phyloP scores from a whole-genome alignment of 2,888 invertebrate genomes.

The Drosophila acutilabella region DNA sequence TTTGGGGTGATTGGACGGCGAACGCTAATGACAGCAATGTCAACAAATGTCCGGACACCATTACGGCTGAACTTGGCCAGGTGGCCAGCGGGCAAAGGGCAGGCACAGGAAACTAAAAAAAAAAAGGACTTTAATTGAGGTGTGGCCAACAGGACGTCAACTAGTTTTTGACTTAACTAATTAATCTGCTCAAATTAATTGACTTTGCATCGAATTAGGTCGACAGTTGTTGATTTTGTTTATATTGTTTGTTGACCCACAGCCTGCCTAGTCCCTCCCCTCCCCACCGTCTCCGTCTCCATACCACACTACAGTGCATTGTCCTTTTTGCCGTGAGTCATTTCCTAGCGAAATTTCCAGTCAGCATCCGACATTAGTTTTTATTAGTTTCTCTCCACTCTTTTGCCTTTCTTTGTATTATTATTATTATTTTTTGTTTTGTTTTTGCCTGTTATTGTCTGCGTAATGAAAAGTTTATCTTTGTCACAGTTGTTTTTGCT shows the following conservation, averaged over 20 bases:
- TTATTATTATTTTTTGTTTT: background rate
- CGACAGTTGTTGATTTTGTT: slow-evolving; percentile 59
- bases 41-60: slow-evolving; percentile 50
- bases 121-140: slow-evolving; percentile 51
- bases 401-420: background rate
- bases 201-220: slow-evolving; percentile 76
- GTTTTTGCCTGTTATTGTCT: slow-evolving; percentile 36
- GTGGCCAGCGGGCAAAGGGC: background rate
- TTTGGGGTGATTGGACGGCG: slow-evolving; percentile 60
- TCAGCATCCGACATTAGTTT: slow-evolving; percentile 64
- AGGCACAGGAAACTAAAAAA: slow-evolving; percentile 56
- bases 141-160: slow-evolving; percentile 64
- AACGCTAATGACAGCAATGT: slow-evolving; percentile 71
- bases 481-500: slow-evolving; percentile 60
- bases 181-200: slow-evolving; percentile 77
- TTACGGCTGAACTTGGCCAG: slow-evolving; percentile 67
- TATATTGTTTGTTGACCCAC: slow-evolving; percentile 21
- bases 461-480: slow-evolving; percentile 79
- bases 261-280: background rate
- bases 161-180: slow-evolving; percentile 69
- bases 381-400: slow-evolving; percentile 21
- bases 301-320: slow-evolving; percentile 26
- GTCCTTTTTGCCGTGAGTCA: slow-evolving; percentile 58
- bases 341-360: slow-evolving; percentile 33
- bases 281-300: background rate